These are phyloP conservation scores for Hydroisotoma schaefferi DNA, from an alignment of 2,888 invertebrate genomes.

Conservation along the genomic window DNA sequence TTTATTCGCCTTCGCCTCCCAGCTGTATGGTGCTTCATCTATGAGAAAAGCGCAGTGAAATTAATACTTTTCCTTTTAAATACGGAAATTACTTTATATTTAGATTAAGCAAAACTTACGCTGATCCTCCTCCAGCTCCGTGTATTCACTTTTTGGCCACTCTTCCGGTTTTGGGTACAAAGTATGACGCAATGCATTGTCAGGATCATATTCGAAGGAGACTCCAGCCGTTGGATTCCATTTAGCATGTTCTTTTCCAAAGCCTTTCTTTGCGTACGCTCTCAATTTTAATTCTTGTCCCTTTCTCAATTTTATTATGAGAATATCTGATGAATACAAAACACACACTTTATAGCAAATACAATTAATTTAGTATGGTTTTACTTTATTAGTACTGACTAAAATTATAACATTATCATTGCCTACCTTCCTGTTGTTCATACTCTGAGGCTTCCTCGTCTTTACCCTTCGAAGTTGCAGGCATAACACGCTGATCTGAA, in stretches of 20 bases:
- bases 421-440: conserved; percentile 81
- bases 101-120: too few relatives aligned
- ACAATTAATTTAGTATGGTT: neutral
- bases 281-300: conserved; percentile 90
- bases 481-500: conserved; percentile 84
- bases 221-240: conserved; percentile 99
- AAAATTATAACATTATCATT: neutral
- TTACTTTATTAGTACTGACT: neutral
- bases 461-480: conserved; percentile 71
- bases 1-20: conserved; percentile 93
- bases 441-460: conserved; percentile 92
- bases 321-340: conserved; percentile 56
- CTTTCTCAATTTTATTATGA: conserved; percentile 68
- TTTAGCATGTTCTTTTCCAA: conserved; percentile 99
- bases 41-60: conserved; percentile 51
- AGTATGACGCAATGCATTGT: conserved; percentile 94
- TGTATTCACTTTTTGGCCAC: conserved; percentile 98
- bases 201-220: conserved; percentile 98
- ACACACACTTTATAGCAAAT: neutral
- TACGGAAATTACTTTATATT: neutral
- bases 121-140: conserved; percentile 86
- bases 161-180: conserved; percentile 94
- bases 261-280: conserved; percentile 94
- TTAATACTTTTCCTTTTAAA: neutral
- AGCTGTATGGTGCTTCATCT: conserved; percentile 89